Percentiles rank a stretch among this genome's conserved stretches.
Conservation (phyloP, 2,113 vertebrate species). For the Pollachius pollachius region DNA sequence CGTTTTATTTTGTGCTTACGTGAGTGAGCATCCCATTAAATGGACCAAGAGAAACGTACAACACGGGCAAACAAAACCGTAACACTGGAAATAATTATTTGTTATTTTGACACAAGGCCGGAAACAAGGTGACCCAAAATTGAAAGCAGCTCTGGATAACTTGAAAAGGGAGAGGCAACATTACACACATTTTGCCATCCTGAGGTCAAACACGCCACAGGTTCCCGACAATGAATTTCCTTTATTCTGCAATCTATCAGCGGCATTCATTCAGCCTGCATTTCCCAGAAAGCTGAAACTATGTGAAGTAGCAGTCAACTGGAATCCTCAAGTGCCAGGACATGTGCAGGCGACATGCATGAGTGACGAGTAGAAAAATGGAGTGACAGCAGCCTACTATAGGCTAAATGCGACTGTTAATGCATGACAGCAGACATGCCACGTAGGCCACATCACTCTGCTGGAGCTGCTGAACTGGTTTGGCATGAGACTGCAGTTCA, state of each 20-base stretch:
- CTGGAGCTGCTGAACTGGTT: constrained; percentile 37
- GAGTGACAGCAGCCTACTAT: constrained; percentile 6
- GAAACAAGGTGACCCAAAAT: background rate
- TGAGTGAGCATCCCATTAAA: background rate
- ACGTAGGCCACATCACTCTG: background rate
- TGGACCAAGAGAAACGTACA: background rate
- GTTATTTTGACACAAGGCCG: background rate
- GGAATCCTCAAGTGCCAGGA: background rate
- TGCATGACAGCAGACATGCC: constrained; percentile 17
- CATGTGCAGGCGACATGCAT: background rate
- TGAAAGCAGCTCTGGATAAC: background rate
- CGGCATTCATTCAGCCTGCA: background rate
- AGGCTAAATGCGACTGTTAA: constrained; percentile 17
- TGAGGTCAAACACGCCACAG: background rate
- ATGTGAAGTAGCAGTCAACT: background rate
- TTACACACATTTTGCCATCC: background rate
- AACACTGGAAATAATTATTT: too few relatives aligned
- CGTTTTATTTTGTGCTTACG: too few relatives aligned
- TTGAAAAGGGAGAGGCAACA: background rate
- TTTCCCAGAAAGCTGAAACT: background rate
- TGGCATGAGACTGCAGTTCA: constrained; percentile 18
- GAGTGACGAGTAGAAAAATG: constrained; percentile 10
- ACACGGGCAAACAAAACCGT: background rate
- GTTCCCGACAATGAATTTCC: background rate
- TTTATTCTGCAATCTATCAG: background rate